phyloP scores from a whole-genome alignment of 2,888 invertebrate genomes.

The Apamea monoglypha region DNA sequence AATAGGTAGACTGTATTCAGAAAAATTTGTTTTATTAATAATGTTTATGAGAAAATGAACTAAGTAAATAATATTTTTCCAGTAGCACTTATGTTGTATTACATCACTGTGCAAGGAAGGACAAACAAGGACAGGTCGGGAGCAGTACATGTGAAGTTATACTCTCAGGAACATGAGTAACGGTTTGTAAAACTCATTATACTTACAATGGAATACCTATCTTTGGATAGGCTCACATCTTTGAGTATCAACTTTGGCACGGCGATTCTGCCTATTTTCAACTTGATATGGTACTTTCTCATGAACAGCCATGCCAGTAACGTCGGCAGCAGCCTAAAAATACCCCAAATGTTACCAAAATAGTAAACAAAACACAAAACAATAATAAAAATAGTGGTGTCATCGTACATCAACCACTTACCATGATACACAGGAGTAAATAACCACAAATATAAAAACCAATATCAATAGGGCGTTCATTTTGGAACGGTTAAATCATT shows the following conservation, averaged over 20 bases:
- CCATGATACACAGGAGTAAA: constrained; percentile 92
- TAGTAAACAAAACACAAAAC: constrained; percentile 76
- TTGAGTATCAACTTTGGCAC: constrained; percentile 94
- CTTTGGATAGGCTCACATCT: constrained; percentile 95
- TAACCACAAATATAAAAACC: constrained; percentile 79
- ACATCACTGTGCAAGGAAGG: not conserved
- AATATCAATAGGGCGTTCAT: constrained; percentile 84
- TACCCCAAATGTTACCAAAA: constrained; percentile 69
- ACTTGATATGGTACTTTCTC: constrained; percentile 94
- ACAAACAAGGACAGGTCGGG: not conserved
- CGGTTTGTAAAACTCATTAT: not conserved
- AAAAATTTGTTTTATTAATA: not conserved
- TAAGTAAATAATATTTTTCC: not conserved
- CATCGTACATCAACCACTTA: constrained; percentile 76
- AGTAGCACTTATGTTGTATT: not conserved
- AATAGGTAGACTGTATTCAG: not conserved
- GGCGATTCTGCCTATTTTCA: constrained; percentile 95
- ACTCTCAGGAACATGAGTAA: not conserved
- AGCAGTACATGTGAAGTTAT: not conserved
- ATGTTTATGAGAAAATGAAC: not conserved
- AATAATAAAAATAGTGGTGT: constrained; percentile 77
- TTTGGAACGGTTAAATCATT: constrained; percentile 73
- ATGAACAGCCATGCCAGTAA: constrained; percentile 95
- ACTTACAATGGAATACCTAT: constrained; percentile 94
- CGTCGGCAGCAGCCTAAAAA: constrained; percentile 93